Conservation (phyloP, 2,888 invertebrate genomes). For the Meghimatium bilineatum region DNA sequence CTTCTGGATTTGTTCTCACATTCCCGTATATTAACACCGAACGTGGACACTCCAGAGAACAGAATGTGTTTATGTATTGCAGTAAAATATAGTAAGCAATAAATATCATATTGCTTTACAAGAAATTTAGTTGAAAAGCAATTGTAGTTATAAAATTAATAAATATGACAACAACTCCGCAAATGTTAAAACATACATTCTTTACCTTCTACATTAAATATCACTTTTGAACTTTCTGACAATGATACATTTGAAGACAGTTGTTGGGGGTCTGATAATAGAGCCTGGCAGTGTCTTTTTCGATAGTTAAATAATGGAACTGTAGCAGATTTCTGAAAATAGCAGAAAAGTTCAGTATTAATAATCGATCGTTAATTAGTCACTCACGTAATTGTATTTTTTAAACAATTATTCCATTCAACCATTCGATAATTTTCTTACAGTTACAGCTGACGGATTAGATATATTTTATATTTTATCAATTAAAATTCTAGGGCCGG, state of each 20-base stretch:
- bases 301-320: conserved; percentile 47
- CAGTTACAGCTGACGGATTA: not conserved
- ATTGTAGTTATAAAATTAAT: no score
- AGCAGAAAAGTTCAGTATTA: not conserved
- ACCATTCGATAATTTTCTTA: no score
- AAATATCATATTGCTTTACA: no score
- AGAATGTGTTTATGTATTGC: no score
- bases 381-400: not conserved
- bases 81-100: no score
- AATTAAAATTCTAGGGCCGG: not conserved
- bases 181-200: no score
- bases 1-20: no score
- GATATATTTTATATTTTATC: not conserved
- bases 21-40: no score
- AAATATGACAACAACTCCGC: no score
- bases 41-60: no score
- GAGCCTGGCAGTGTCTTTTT: conserved; percentile 47
- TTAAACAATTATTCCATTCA: not conserved
- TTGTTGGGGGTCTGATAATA: conserved; percentile 45
- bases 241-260: conserved; percentile 4
- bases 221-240: not conserved
- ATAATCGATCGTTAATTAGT: not conserved
- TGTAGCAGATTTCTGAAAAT: conserved; percentile 44
- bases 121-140: no score
- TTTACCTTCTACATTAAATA: not conserved